Base-by-base conservation (phyloP, 2,113 vertebrate genomes). In the Chaenocephalus aceratus region DNA sequence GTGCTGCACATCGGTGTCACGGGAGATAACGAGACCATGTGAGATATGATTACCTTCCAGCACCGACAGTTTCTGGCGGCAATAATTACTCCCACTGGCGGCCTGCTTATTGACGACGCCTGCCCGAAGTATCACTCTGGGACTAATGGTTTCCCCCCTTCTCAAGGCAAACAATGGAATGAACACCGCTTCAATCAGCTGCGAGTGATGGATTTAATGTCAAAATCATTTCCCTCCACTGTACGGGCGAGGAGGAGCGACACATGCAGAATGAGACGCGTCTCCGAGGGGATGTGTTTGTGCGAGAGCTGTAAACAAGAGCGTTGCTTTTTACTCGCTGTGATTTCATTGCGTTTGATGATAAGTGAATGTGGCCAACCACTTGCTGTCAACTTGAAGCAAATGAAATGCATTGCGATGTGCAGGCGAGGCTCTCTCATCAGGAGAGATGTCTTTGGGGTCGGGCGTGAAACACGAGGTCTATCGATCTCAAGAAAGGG, bases 1-100 rank as follows among this genome's bases (percentile, higher is more conserved):
- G 89, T 83, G 70, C 76, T 54, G 74, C 84, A 86, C 83, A 72
- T 91, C 61, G 80, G 83, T 85, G 87, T 91, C 82, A 84, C 34
- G 79, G 79, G 80, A 87, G 89, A 86, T 91, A 91, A 94, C 88
- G 84, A 91, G 90, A 84, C 90, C 79, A 84, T 86, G 74, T 89
- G 90, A 91, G 92, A 92, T 93, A 89, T 77, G 85, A 89, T 91
- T 92, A 89, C 88, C 89, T 90, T 88, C 82, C 83, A 62, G 82
- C 86, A 63, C 86, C 45, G 83, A 85, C 75, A 61, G 82, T 80
- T 93, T 90, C 89, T 81, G 82, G 84, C 85, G 26, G 82, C 65
- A 90, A 86, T 94, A 94, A 95, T 94, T 92, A 92, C 88, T 94
- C 94, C 93, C 93, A 89, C 79, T 57, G 91, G 91, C 83, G 67